Percentiles rank a stretch among this genome's conserved stretches.
Evolutionary conservation across 2,888 invertebrate species (phyloP).

Genomic region (Thera obeliscata): DNA sequence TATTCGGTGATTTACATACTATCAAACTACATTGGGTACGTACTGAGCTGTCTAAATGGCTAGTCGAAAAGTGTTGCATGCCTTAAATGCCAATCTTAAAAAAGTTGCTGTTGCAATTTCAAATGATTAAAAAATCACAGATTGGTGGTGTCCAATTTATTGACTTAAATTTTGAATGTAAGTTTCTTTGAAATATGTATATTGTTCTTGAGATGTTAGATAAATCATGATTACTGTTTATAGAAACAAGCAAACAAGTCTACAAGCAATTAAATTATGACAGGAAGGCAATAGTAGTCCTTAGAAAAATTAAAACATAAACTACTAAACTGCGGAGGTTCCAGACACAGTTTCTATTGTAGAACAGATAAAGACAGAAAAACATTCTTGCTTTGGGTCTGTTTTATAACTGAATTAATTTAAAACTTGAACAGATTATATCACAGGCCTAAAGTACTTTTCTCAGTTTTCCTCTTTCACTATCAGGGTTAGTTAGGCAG

Average conservation of each 20-base stretch:
- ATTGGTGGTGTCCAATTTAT: neutral
- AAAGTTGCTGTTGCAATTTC: neutral
- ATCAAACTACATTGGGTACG: slow-evolving; percentile 81
- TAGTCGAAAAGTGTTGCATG: slow-evolving; percentile 72
- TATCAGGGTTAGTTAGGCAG: slow-evolving; percentile 51
- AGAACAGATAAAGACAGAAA: neutral
- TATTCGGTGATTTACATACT: slow-evolving; percentile 73
- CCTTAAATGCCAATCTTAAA: slow-evolving; percentile 40
- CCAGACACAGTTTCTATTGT: neutral
- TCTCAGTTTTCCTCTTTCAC: slow-evolving; percentile 2
- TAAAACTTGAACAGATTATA: neutral
- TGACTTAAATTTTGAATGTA: neutral
- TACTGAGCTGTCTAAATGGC: slow-evolving; percentile 77
- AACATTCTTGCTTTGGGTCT: slow-evolving; percentile 11
- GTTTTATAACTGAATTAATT: slow-evolving; percentile 6
- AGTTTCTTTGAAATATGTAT: neutral
- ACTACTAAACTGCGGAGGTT: neutral
- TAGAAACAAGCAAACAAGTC: slow-evolving; percentile 8
- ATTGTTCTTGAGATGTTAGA: neutral
- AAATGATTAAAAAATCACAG: neutral
- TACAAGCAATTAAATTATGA: neutral
- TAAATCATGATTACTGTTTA: neutral
- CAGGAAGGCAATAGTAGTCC: slow-evolving; percentile 13
- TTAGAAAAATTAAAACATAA: neutral
- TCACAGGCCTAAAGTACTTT: slow-evolving; percentile 17